Conservation (phyloP, 2,113 vertebrate genomes). For the Pteruthius melanotis region DNA sequence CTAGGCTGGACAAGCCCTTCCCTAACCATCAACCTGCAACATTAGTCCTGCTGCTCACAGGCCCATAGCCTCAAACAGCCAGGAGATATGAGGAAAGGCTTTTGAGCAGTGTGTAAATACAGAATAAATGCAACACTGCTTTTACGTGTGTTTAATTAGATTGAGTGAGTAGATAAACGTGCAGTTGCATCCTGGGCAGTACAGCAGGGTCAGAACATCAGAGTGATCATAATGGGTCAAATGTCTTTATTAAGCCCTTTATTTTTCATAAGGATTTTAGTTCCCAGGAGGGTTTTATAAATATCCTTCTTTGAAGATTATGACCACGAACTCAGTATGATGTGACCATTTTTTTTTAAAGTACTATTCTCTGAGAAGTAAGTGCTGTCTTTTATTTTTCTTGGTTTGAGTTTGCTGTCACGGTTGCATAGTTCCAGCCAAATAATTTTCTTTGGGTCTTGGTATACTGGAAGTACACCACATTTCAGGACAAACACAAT, state of each 20-base stretch:
- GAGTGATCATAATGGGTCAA: background rate
- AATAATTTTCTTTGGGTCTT: background rate
- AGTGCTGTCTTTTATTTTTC: background rate
- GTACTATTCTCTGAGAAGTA: background rate
- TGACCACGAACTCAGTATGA: background rate
- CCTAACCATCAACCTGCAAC: background rate
- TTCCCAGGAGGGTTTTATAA: background rate
- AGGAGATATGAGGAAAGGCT: background rate
- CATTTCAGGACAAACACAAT: background rate
- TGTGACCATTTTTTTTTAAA: background rate
- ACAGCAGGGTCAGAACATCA: background rate
- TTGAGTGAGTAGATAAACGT: background rate
- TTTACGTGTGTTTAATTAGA: background rate
- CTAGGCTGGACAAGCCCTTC: background rate
- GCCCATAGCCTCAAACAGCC: background rate
- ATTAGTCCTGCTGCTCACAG: background rate
- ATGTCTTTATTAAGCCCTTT: background rate
- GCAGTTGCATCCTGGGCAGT: background rate
- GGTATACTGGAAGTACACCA: background rate
- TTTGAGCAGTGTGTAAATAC: background rate
- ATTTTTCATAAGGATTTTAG: background rate
- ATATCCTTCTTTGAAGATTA: background rate
- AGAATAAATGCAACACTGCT: background rate
- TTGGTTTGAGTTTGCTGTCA: background rate
- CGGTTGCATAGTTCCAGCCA: background rate